phyloP scores from a whole-genome alignment of 2,797 vertebrate species.

The Melopsittacus undulatus region DNA sequence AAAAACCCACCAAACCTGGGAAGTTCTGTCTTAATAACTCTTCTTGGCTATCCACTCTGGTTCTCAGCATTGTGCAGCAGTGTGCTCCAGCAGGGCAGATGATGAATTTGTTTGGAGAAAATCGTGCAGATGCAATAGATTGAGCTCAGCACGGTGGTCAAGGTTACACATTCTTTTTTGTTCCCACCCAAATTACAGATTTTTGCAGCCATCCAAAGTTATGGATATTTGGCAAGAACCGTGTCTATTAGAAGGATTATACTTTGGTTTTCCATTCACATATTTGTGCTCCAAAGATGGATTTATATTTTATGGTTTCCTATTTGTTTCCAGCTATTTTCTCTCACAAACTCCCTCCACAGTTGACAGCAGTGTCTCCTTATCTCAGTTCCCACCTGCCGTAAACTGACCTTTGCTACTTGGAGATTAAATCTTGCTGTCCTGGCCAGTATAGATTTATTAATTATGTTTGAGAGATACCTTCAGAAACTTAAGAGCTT shows the following conservation, averaged over 20 bases:
- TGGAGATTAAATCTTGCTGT: slow-evolving; percentile 41
- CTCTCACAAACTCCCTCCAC: not conserved
- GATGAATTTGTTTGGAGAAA: slow-evolving; percentile 28
- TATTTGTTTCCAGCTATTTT: slow-evolving; percentile 23
- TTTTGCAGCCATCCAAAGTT: not conserved
- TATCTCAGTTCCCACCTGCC: slow-evolving; percentile 18
- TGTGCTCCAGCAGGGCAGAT: not conserved
- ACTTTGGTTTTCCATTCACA: not conserved
- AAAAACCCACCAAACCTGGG: not conserved
- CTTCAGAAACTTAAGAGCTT: slow-evolving; percentile 1
- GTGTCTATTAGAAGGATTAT: not conserved
- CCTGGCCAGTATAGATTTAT: not conserved
- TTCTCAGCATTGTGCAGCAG: not conserved
- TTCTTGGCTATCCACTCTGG: not conserved
- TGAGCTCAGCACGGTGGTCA: not conserved
- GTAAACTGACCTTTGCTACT: slow-evolving; percentile 27
- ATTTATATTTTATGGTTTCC: slow-evolving; percentile 24
- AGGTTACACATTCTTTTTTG: not conserved
- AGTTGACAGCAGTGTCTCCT: not conserved
- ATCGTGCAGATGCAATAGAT: not conserved
- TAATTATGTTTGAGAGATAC: slow-evolving; percentile 24
- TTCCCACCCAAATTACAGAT: not conserved
- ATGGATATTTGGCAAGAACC: not conserved
- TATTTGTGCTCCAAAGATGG: not conserved
- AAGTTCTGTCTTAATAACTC: not conserved